Conservation (phyloP, 2,797 vertebrate genomes). For the Coluber constrictor region DNA sequence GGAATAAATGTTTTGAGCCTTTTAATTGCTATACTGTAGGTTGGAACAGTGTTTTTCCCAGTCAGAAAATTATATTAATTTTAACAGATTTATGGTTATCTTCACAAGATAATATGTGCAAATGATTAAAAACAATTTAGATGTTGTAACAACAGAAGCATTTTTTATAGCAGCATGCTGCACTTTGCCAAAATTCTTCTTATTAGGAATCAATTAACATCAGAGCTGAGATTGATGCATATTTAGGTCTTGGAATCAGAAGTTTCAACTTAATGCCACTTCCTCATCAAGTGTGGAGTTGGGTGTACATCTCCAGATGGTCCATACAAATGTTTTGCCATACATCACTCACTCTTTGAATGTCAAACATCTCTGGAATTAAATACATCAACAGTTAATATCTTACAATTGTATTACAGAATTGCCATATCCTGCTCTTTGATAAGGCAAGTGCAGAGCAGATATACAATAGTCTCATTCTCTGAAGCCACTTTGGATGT, state of each 20-base stretch:
- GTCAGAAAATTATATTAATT: not conserved
- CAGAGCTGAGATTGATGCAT: slow-evolving; percentile 64
- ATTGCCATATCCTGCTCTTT: not conserved
- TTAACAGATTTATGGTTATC: slow-evolving; percentile 5
- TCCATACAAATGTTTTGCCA: slow-evolving; percentile 74
- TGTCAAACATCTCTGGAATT: slow-evolving; percentile 80
- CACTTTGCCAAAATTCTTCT: slow-evolving; percentile 63
- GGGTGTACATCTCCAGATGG: slow-evolving; percentile 75
- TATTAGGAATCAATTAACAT: slow-evolving; percentile 58
- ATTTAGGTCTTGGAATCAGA: slow-evolving; percentile 68
- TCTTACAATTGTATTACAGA: slow-evolving; percentile 72
- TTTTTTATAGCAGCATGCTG: slow-evolving; percentile 36
- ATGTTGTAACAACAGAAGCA: slow-evolving; percentile 35
- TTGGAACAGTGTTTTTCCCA: not conserved
- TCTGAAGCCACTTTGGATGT: not conserved
- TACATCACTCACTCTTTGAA: slow-evolving; percentile 76
- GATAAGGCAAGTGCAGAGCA: not conserved
- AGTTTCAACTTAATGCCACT: slow-evolving; percentile 70
- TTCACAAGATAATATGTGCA: slow-evolving; percentile 19
- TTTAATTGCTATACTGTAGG: not conserved
- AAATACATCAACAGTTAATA: slow-evolving; percentile 74
- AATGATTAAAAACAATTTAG: slow-evolving; percentile 49
- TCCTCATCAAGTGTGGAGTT: slow-evolving; percentile 67
- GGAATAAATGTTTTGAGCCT: not conserved
- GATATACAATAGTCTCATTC: not conserved